phyloP scores from a whole-genome alignment of 2,888 invertebrate genomes.

The Coenonympha arcania region DNA sequence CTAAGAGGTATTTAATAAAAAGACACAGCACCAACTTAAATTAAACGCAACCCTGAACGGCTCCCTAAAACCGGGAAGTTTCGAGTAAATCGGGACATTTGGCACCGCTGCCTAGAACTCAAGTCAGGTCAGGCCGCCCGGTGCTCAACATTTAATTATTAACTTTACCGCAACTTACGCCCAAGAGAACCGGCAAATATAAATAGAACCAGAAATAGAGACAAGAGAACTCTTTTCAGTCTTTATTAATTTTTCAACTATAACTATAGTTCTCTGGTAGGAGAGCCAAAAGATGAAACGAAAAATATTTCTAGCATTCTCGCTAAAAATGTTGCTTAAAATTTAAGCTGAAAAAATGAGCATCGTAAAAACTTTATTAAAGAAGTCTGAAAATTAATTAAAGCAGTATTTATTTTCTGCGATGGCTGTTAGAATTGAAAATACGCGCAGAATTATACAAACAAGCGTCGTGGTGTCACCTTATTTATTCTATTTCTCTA shows the following conservation, averaged over 20 bases:
- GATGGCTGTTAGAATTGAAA: too few species aligned
- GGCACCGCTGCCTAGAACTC: constrained; percentile 19
- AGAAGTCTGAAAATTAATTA: too few species aligned
- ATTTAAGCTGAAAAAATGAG: too few species aligned
- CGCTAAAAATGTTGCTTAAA: too few species aligned
- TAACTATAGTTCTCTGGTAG: constrained; percentile 17
- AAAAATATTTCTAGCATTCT: background rate
- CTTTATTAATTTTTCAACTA: constrained; percentile 26
- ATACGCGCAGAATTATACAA: too few species aligned
- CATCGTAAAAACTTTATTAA: too few species aligned
- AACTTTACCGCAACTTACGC: constrained; percentile 32
- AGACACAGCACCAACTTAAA: background rate
- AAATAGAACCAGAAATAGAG: constrained; percentile 26
- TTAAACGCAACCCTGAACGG: background rate
- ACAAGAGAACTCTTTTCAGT: constrained; percentile 27
- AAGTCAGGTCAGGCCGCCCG: constrained; percentile 27
- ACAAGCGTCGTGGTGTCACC: too few species aligned
- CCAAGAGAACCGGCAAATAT: constrained; percentile 31
- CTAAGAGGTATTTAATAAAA: too few species aligned
- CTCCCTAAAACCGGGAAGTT: background rate
- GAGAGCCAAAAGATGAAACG: constrained; percentile 17
- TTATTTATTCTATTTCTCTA: too few species aligned
- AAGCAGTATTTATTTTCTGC: too few species aligned
- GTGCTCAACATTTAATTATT: constrained; percentile 35
- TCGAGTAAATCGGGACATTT: constrained; percentile 5